Evolutionary conservation across 2,113 vertebrate species (phyloP), one percentile per base, ranked within the genome.

Genomic region (Phoxinus phoxinus): DNA sequence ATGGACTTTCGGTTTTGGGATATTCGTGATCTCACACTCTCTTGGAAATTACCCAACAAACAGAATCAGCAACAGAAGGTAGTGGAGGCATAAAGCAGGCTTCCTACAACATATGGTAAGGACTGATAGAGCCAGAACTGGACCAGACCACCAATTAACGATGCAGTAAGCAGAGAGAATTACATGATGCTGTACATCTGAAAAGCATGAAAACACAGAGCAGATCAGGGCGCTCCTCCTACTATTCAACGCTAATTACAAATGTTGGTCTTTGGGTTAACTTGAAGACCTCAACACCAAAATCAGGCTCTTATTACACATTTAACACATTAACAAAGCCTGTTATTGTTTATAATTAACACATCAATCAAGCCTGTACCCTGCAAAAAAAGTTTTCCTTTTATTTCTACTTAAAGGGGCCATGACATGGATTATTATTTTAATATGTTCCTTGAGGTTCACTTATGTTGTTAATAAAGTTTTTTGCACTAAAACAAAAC

Each of bases 1-100:
- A 3, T 46, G 51, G 25, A 30, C 44, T 48, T 58, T 67, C 21
- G 0, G 44, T 21, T 69, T 81, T 69, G 17, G 11, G 4, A 58
- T 77, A 27, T 48, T 59, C 32, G 35, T 63, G 30, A 41, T 35
- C 19, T 25, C 59, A 35, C 21, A 7, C 32, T 63, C 27, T 41
- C 12, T 32, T 77, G 72, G 79, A 83, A n/a, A 23, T 21, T 5
- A 53, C 21, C 58, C 71, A 86, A 65, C 32, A 75, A 56, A 84
- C 72, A 30, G 58, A 32, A 27, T 81, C 56, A 21, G 32, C 35
- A 75, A 76, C 46, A 76, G 73, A 69, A 61, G 71, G 82, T 74
- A 17, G 32, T n/a, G 4, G 32, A 56, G 44, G 53, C 71, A 37
- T 56, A 21, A 48, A 67, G 79, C n/a, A 58, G 25, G 3, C 30